A percentile compares a stretch with the other conserved stretches of the same genome.
These are phyloP conservation scores for Cylindroiulus punctatus DNA, from an alignment of 2,888 invertebrate species.

Conservation along the genomic window DNA sequence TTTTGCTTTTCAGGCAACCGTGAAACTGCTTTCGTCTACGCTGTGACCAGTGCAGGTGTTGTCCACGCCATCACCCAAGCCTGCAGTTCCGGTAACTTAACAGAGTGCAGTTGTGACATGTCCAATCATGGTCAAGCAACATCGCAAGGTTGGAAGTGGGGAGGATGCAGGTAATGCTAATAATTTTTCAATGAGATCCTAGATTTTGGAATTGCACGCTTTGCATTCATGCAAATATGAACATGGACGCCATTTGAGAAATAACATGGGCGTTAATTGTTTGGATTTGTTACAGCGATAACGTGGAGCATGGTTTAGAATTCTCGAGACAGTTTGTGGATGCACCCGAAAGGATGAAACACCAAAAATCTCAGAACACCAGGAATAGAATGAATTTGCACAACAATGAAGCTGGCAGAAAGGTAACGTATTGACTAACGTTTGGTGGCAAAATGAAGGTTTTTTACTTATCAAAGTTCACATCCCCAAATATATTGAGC, in stretches of 20 bases:
- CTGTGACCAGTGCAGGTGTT: constrained; percentile 61
- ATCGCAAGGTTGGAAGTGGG: constrained; percentile 71
- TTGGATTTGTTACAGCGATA: constrained; percentile 66
- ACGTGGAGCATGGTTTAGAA: constrained; percentile 70
- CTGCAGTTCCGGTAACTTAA: constrained; percentile 60
- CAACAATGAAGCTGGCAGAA: constrained; percentile 71
- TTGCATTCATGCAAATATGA: no score
- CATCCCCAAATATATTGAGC: no score
- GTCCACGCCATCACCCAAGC: constrained; percentile 60
- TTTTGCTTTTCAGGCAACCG: no score
- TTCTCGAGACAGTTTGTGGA: constrained; percentile 71
- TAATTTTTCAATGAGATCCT: not conserved
- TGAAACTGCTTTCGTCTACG: constrained; percentile 61
- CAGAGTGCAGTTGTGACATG: constrained; percentile 60
- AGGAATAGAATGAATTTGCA: constrained; percentile 71
- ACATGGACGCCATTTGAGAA: not conserved
- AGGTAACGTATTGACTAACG: constrained; percentile 64
- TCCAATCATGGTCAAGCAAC: constrained; percentile 65
- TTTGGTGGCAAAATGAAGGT: no score
- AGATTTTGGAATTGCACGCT: no score
- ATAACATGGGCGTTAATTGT: not conserved
- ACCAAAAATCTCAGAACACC: constrained; percentile 67
- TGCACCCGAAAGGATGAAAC: constrained; percentile 68
- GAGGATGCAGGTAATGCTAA: constrained; percentile 68
- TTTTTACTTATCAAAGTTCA: no score